phyloP scores from a whole-genome alignment of 2,113 vertebrate genomes.

The Percina caprodes region DNA sequence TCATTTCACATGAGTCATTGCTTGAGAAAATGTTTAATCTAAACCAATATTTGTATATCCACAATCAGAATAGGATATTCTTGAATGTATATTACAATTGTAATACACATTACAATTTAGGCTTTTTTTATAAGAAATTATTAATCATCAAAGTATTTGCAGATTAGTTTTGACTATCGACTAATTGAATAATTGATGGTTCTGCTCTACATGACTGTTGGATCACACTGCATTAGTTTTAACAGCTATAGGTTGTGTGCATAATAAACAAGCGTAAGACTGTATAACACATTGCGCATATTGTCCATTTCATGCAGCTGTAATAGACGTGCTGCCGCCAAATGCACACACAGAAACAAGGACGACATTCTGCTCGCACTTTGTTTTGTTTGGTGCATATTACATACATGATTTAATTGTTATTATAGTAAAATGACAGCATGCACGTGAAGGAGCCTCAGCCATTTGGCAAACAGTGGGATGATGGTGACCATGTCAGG shows the following conservation, averaged over 20 bases:
- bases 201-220: too few species aligned
- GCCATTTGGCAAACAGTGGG: background rate
- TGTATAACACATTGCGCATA: background rate
- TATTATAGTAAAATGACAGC: background rate
- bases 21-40: too few species aligned
- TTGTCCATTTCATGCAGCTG: background rate
- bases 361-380: too few species aligned
- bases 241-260: background rate
- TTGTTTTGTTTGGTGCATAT: background rate
- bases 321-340: background rate
- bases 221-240: too few species aligned
- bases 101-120: background rate
- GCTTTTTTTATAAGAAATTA: too few species aligned
- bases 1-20: constrained; percentile 1
- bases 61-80: background rate
- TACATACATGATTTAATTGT: background rate
- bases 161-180: too few species aligned
- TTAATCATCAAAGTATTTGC: too few species aligned
- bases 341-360: background rate
- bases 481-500: background rate
- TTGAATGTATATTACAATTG: background rate
- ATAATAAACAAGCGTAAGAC: background rate
- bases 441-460: background rate
- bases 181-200: too few species aligned
- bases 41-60: background rate